Evolutionary conservation across 2,113 vertebrate species (phyloP).

Genomic region (Ammodytes dubius): DNA sequence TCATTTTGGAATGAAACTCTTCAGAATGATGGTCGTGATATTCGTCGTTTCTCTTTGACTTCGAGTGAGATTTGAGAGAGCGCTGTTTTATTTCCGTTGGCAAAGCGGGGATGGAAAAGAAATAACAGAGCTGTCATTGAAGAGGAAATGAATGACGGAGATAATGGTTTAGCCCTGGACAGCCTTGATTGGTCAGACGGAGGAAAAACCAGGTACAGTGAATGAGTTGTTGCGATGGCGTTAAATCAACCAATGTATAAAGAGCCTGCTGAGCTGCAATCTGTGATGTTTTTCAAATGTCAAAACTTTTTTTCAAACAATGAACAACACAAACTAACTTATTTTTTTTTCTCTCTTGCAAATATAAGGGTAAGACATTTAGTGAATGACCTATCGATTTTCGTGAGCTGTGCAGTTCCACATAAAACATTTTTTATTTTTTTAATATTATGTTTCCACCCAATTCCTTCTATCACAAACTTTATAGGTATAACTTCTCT

Average conservation of each 20-base stretch:
- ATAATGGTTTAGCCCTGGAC: constrained; percentile 56
- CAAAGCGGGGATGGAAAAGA: constrained; percentile 8
- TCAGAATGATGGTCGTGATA: neutral
- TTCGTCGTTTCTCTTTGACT: neutral
- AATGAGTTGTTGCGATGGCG: constrained; percentile 24
- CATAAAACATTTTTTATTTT: constrained; percentile 39
- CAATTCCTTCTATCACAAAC: constrained; percentile 50
- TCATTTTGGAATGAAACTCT: constrained; percentile 25
- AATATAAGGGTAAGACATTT: constrained; percentile 72
- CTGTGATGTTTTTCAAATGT: constrained; percentile 27
- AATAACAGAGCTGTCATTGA: constrained; percentile 40
- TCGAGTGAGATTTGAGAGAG: neutral
- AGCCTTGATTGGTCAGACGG: constrained; percentile 57
- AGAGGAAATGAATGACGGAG: constrained; percentile 34
- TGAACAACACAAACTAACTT: constrained; percentile 54
- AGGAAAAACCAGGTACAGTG: constrained; percentile 33
- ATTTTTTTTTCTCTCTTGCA: constrained; percentile 40
- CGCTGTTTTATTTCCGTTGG: constrained; percentile 9
- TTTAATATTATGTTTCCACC: constrained; percentile 1
- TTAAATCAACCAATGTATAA: constrained; percentile 2
- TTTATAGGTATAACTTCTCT: constrained; percentile 73
- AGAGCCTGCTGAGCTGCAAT: constrained; percentile 34
- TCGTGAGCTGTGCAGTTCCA: constrained; percentile 64
- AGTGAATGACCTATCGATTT: constrained; percentile 67
- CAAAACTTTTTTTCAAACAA: constrained; percentile 35